Conservation (phyloP, 2,113 vertebrate genomes). For the Nanorana parkeri region DNA sequence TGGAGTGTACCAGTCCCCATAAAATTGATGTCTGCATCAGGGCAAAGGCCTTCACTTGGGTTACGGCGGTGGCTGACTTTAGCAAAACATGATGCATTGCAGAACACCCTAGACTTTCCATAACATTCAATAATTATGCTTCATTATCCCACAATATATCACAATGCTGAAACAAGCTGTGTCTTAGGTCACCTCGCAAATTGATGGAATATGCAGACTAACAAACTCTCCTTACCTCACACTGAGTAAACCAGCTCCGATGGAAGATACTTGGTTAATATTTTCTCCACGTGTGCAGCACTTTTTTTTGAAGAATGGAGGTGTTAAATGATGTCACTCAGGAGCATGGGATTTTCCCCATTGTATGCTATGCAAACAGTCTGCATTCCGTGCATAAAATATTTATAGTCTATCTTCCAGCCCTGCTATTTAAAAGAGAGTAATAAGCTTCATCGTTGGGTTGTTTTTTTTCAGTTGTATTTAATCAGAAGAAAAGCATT, state of each 20-base stretch:
- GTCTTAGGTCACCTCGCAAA: constrained; percentile 30
- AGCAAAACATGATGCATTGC: constrained; percentile 13
- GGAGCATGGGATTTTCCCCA: constrained; percentile 32
- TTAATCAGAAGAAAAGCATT: constrained; percentile 35
- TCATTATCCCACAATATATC: constrained; percentile 31
- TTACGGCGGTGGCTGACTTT: not conserved
- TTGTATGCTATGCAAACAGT: constrained; percentile 27
- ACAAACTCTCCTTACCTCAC: constrained; percentile 29
- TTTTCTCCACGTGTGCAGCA: constrained; percentile 23
- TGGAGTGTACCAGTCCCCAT: not conserved
- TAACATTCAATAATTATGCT: constrained; percentile 35
- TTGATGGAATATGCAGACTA: constrained; percentile 28
- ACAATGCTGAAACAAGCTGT: not conserved
- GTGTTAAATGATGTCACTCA: constrained; percentile 53
- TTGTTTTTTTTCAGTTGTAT: constrained; percentile 31
- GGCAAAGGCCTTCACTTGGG: not conserved
- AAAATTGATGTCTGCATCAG: not conserved
- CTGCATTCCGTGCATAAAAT: constrained; percentile 34
- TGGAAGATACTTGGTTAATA: constrained; percentile 37
- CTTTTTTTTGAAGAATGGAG: constrained; percentile 7
- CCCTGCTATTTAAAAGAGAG: not conserved
- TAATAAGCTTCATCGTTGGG: constrained; percentile 17
- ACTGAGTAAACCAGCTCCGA: constrained; percentile 23
- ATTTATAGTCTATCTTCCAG: constrained; percentile 30
- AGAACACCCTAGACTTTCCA: constrained; percentile 7